phyloP scores from a whole-genome alignment of 2,113 vertebrate species.

The Rhinogobius similis region DNA sequence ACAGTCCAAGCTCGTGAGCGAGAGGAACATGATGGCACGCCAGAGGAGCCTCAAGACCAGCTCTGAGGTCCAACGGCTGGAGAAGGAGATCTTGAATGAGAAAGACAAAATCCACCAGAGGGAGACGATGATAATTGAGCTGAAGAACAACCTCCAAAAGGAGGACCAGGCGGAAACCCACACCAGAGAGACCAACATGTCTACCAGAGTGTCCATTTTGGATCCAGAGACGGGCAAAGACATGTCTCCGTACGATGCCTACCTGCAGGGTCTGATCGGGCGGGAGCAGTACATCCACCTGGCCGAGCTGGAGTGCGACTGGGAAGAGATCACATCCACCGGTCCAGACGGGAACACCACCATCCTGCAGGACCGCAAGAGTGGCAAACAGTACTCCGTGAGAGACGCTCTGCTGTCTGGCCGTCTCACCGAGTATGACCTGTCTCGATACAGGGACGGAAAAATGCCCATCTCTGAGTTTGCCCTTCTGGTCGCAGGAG shows the following conservation, averaged over 20 bases:
- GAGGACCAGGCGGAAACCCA: slow-evolving; percentile 86
- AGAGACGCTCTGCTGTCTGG: slow-evolving; percentile 83
- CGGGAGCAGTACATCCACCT: slow-evolving; percentile 89
- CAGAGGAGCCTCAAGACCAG: slow-evolving; percentile 83
- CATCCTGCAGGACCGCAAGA: slow-evolving; percentile 89
- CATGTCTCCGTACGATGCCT: slow-evolving; percentile 94
- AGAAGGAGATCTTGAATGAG: slow-evolving; percentile 85
- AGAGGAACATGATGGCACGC: slow-evolving; percentile 78
- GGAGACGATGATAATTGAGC: slow-evolving; percentile 81
- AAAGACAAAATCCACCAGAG: slow-evolving; percentile 88
- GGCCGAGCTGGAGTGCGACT: slow-evolving; percentile 92
- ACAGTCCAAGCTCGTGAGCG: slow-evolving; percentile 82
- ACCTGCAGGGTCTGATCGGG: slow-evolving; percentile 86
- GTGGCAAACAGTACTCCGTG: slow-evolving; percentile 90
- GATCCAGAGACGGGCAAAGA: slow-evolving; percentile 93
- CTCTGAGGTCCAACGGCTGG: slow-evolving; percentile 80
- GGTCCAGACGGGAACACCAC: slow-evolving; percentile 84
- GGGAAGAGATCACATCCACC: slow-evolving; percentile 88
- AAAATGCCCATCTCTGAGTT: slow-evolving; percentile 92
- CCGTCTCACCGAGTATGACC: slow-evolving; percentile 85
- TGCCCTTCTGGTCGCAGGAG: slow-evolving; percentile 89
- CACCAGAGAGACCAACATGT: slow-evolving; percentile 88
- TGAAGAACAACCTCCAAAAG: slow-evolving; percentile 74
- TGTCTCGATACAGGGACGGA: slow-evolving; percentile 83
- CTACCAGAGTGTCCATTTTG: slow-evolving; percentile 91